Base-by-base conservation (phyloP, 2,113 vertebrate species). In the Ameiurus melas region DNA sequence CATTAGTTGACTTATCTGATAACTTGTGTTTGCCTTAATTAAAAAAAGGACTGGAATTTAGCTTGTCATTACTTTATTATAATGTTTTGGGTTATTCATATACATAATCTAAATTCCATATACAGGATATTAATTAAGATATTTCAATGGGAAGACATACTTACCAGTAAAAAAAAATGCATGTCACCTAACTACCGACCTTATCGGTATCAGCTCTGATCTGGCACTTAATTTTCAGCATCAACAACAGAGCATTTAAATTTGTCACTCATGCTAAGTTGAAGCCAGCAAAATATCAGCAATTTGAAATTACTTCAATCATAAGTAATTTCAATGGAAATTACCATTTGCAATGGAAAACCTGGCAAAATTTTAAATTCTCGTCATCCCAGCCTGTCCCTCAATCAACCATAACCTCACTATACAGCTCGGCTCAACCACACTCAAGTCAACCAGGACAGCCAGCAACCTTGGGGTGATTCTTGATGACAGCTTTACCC, bases 1-100 rank as follows among this genome's bases (percentile, higher is more conserved):
- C 73, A 84, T 89, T 85, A 89, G 62, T 68, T 79, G 36, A 53
- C 30, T 64, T 84, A 66, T 81, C 62, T 64, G 30, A 84, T 36
- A 17, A 64, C 5, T 84, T 51, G 17, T 20, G 5, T 75, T 87
- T 60, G 27, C 36, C 39, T 75, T 87, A 39, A 39, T 39, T 58
- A 55, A 51, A 84, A 55, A 53, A n/a, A 55, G 14, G 20, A 60
- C 33, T 82, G 57, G 25, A 30, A 60, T 82, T 60, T 82, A 60
- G 80, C 57, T 62, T 62, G 20, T 62, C 33, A 83, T 83, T 62
- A 16, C 17, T 62, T 62, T 20, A 58, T 57, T 30, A 33, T 60
- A 5, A 60, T 5, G 4, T 22, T 13, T 55, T 79, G 0, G 47
- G 47, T 30, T 30, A 55, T 51, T 25, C 4, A 14, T 25, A 47